Percentiles rank a stretch among this genome's conserved stretches.
Conservation (phyloP, 2,888 invertebrate genomes). For the Tupiocoris notatus region DNA sequence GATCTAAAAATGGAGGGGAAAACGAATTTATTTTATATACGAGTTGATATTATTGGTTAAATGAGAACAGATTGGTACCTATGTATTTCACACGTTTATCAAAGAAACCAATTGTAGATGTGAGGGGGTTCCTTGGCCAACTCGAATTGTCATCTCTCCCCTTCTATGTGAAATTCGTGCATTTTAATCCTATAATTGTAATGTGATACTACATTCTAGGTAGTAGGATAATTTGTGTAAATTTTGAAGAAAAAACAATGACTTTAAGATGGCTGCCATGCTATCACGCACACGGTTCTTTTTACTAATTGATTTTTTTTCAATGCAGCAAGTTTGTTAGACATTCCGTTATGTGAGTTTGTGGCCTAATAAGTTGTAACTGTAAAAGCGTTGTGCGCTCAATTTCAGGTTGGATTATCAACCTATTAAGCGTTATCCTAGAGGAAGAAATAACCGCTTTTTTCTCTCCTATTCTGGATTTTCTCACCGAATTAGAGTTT, state of each 20-base stretch:
- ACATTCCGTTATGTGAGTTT: not conserved
- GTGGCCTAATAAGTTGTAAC: not conserved
- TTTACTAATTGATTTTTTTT: too few relatives aligned
- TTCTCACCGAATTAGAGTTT: too few relatives aligned
- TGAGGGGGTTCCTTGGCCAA: not conserved
- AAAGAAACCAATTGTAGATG: not conserved
- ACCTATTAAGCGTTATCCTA: not conserved
- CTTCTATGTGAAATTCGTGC: conserved; percentile 29
- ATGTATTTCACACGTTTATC: conserved; percentile 7
- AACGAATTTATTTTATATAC: conserved; percentile 34
- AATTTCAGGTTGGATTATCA: not conserved
- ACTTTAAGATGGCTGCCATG: not conserved
- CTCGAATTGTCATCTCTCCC: conserved; percentile 5
- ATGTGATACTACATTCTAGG: conserved; percentile 18
- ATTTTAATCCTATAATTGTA: conserved; percentile 28
- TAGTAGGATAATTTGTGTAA: not conserved
- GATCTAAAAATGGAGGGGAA: not conserved
- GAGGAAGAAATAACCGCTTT: too few relatives aligned
- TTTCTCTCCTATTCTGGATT: too few relatives aligned
- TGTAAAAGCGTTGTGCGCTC: not conserved
- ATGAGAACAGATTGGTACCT: conserved; percentile 4
- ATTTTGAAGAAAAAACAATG: not conserved
- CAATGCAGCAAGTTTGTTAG: not conserved
- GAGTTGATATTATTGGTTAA: conserved; percentile 34
- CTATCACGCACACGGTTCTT: not conserved